These are phyloP conservation scores for Andricus curvator DNA, from an alignment of 2,888 invertebrate genomes.

Conservation along the genomic window DNA sequence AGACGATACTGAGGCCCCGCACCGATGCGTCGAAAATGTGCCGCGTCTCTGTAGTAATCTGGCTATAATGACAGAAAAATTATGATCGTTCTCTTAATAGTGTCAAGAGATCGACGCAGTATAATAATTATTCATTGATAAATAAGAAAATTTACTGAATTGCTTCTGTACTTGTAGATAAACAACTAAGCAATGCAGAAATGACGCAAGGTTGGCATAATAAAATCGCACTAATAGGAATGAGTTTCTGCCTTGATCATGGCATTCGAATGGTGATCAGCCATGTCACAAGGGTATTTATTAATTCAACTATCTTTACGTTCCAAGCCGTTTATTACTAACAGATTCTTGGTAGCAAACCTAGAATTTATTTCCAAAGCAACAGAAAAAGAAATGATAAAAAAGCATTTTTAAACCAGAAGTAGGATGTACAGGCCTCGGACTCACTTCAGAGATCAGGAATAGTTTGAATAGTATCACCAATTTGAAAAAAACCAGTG, in stretches of 20 bases:
- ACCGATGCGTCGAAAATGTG: slow-evolving; percentile 87
- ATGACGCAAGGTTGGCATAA: slow-evolving; percentile 36
- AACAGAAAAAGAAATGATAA: neutral
- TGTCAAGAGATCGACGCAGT: neutral
- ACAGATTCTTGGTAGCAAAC: neutral
- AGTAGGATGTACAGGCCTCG: too few species aligned
- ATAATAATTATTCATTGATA: slow-evolving; percentile 20
- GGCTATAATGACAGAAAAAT: slow-evolving; percentile 81
- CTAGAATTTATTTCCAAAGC: neutral
- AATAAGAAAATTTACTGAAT: slow-evolving; percentile 18
- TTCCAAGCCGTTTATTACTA: neutral
- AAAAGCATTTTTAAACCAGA: too few species aligned
- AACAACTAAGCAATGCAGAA: slow-evolving; percentile 18
- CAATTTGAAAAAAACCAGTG: too few species aligned
- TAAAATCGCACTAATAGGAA: slow-evolving; percentile 21
- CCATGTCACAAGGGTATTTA: slow-evolving; percentile 34
- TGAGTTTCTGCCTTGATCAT: slow-evolving; percentile 47
- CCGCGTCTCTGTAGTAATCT: slow-evolving; percentile 92
- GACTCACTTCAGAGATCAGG: too few species aligned
- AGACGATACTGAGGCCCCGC: slow-evolving; percentile 90
- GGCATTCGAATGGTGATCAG: slow-evolving; percentile 47
- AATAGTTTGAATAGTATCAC: too few species aligned
- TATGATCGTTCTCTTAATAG: slow-evolving; percentile 16
- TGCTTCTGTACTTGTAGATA: neutral
- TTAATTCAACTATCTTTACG: slow-evolving; percentile 43